phyloP scores from a whole-genome alignment of 2,113 vertebrate species.

The Hassar affinis region DNA sequence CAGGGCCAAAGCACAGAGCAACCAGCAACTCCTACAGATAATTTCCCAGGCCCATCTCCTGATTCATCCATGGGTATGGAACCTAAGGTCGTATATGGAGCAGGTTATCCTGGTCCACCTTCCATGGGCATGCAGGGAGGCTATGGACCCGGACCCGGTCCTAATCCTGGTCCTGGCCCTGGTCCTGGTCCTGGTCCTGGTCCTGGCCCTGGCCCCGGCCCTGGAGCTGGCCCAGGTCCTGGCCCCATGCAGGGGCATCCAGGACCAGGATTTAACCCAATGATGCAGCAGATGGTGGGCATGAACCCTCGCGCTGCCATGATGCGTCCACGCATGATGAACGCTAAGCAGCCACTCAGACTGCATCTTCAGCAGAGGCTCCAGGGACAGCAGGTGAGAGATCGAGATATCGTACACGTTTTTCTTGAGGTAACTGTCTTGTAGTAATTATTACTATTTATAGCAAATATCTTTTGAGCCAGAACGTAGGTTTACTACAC shows the following conservation, averaged over 20 bases:
- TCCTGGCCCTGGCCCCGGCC: constrained; percentile 55
- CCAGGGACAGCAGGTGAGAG: constrained; percentile 91
- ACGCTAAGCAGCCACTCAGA: constrained; percentile 84
- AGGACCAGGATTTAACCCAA: constrained; percentile 78
- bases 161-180: constrained; percentile 55
- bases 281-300: constrained; percentile 75
- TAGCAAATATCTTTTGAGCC: neutral
- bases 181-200: constrained; percentile 72
- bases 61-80: constrained; percentile 84
- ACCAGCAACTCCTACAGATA: constrained; percentile 72
- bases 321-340: constrained; percentile 85
- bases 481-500: neutral
- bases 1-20: constrained; percentile 80
- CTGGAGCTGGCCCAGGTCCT: constrained; percentile 70
- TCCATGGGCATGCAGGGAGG: constrained; percentile 78
- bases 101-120: constrained; percentile 81
- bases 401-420: too few species aligned
- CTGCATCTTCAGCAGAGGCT: constrained; percentile 95
- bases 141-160: constrained; percentile 63
- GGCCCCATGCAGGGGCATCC: constrained; percentile 80
- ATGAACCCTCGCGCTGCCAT: constrained; percentile 82
- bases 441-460: too few species aligned
- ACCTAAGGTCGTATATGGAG: constrained; percentile 85
- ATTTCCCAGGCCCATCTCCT: constrained; percentile 75
- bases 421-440: too few species aligned